Evolutionary conservation across 35 echinoderm and acorn worm species (phyloP).

Genomic region (Eucidaris tribuloides): DNA sequence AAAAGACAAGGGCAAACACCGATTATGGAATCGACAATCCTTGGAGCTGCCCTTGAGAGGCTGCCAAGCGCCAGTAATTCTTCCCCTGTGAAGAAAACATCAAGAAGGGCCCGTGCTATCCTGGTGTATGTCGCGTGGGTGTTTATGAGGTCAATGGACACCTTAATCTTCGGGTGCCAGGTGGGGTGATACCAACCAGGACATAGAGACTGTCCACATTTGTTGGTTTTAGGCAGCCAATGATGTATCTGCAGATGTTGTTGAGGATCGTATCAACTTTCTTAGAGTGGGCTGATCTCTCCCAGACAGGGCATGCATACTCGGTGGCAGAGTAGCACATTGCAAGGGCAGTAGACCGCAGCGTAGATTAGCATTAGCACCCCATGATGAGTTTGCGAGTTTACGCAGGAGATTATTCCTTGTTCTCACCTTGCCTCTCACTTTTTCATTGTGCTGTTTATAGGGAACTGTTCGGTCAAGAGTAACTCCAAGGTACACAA

Average conservation of each 20-base stretch:
- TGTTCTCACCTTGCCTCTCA: not conserved
- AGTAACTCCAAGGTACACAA: constrained; percentile 32
- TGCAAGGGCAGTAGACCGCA: constrained; percentile 1
- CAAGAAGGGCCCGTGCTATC: too few relatives aligned
- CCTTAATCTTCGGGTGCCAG: not conserved
- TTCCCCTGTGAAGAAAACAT: too few relatives aligned
- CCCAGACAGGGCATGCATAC: constrained; percentile 7
- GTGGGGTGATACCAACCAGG: not conserved
- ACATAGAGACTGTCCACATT: not conserved
- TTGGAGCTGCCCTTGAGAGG: too few relatives aligned
- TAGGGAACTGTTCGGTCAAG: constrained; percentile 13
- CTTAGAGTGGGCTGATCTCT: constrained; percentile 15
- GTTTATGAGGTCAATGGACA: too few relatives aligned
- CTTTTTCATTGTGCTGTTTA: constrained; percentile 28
- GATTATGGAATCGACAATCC: too few relatives aligned
- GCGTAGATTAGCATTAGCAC: not conserved
- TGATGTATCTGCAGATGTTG: not conserved
- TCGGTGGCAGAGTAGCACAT: not conserved
- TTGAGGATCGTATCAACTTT: not conserved
- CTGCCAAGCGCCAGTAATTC: too few relatives aligned
- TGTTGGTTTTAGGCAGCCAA: constrained; percentile 17
- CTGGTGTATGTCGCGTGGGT: too few relatives aligned
- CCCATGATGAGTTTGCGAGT: constrained; percentile 17
- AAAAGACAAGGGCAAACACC: too few relatives aligned
- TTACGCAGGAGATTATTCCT: constrained; percentile 18